Evolutionary conservation across 2,113 vertebrate genomes (phyloP), one percentile per base, ranked within the genome.

Genomic region (Alexandromys fortis): DNA sequence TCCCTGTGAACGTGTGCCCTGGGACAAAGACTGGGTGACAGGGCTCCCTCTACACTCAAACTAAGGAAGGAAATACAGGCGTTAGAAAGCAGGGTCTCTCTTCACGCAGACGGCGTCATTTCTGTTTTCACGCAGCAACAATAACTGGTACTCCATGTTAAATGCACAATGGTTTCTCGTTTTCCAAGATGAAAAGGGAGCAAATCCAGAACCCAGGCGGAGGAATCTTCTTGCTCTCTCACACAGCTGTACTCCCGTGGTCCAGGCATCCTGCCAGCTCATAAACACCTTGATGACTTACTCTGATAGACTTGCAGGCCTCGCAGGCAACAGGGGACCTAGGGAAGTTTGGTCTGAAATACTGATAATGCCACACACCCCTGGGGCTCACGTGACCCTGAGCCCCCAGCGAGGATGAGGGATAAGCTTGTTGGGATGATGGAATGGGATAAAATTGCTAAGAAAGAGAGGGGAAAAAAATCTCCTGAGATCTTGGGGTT

Each of bases 301-400:
- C 68, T 95, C 16, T 26, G 45, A 78, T 38, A 70, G 89, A 90
- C 78, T 49, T 28, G 14, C 73, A 28, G 76, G 95, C 95, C 94
- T 7, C 35, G 95, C 92, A 38, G 33, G 83, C 91, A 55, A 86
- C 90, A 92, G 87, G 95, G 73, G 88, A 97, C 97, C 38, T 89
- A 96, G 96, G 95, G 95, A 78, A 0, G 9, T 88, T 63, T 87
- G 96, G 97, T 96, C 90, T 94, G 94, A 97, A 97, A 97, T 96
- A 95, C 86, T 81, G 89, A 78, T 67, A 70, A 19, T 0, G 0
- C 95, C 93, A 86, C 72, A 52, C 81, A 49, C 58, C 75, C 75
- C 78, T 90, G 42, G 85, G 21, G 52, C 87, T 96, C 97, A 85
- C 82, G 47, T 0, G 72, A 22, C 63, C 87, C 95, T 96, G 35